Evolutionary conservation across 2,888 invertebrate genomes (phyloP), one percentile per base, ranked within the genome.

Genomic region (Sialis fuliginosa): DNA sequence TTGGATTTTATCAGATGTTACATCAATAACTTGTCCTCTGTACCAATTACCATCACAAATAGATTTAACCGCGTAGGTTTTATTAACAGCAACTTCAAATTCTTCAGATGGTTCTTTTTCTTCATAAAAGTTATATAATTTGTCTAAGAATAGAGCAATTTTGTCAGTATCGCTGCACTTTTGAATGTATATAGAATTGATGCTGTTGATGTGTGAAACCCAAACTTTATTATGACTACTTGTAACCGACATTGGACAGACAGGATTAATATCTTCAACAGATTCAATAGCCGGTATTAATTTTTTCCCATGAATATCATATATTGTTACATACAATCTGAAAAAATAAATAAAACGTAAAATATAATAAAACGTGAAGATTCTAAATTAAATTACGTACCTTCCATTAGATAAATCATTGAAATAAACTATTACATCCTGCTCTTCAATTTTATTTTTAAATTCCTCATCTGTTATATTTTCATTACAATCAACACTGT

Each of bases 41-140:
- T 83, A 83, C 83, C 83, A 85, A 59, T 79, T 79, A 3, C 69
- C 72, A 58, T 83, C 82, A 0, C 55, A 56, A 4, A 57, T 47
- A 33, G 54, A 54, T 46, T 55, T 49, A 9, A 73, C 79, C 0
- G 74, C 82, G 57, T 81, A 84, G 0, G 79, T 50, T 3, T 59
- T 60, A 33, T 72, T 75, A 1, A 64, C 59, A 51, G 71, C 68
- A 39, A 70, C 72, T 39, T 59, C 61, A 6, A n/a, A 37, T 1
- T 67, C 56, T 42, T 49, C 42, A 43, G 57, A 57, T 50, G 61
- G 58, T 33, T 57, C 65, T 57, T 66, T 62, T 7, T 46, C 51
- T 54, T 73, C 67, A 56, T 74, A 84, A 55, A 75, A 67, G 1
- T 72, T 65, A 50, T 71, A 74, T 44, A 85, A 58, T n/a, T 74